phyloP scores from a whole-genome alignment of 2,888 invertebrate genomes.

The Drosophila anomelani region DNA sequence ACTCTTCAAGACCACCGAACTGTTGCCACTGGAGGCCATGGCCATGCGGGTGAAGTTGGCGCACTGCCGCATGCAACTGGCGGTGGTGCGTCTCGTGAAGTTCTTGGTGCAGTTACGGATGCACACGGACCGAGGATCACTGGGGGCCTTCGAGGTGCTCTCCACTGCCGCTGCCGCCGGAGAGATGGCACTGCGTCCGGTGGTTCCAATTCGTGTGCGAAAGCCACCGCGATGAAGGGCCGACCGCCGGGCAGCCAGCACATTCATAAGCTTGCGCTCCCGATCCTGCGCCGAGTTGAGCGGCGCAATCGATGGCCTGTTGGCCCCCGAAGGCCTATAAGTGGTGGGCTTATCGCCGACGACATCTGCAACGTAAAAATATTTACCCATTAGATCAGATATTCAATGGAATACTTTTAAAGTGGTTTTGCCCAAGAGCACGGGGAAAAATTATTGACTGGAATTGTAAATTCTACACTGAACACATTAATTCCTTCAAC shows the following conservation, averaged over 20 bases:
- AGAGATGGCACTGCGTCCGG: slow-evolving; percentile 76
- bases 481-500: background rate
- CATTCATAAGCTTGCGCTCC: slow-evolving; percentile 86
- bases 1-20: slow-evolving; percentile 58
- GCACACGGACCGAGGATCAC: slow-evolving; percentile 82
- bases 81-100: slow-evolving; percentile 84
- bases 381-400: slow-evolving; percentile 30
- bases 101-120: slow-evolving; percentile 84
- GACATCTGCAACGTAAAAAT: slow-evolving; percentile 62
- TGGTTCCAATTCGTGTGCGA: slow-evolving; percentile 83
- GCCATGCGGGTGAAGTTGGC: slow-evolving; percentile 79
- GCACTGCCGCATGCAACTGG: slow-evolving; percentile 84
- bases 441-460: slow-evolving; percentile 12
- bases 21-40: slow-evolving; percentile 52
- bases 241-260: slow-evolving; percentile 87
- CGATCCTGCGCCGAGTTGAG: slow-evolving; percentile 84
- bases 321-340: slow-evolving; percentile 71
- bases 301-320: slow-evolving; percentile 66
- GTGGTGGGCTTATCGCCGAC: slow-evolving; percentile 76
- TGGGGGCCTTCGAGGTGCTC: slow-evolving; percentile 81
- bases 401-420: slow-evolving; percentile 10
- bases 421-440: slow-evolving; percentile 6
- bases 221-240: slow-evolving; percentile 87
- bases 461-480: background rate
- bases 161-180: slow-evolving; percentile 64